Evolutionary conservation across 2,113 vertebrate genomes (phyloP).

Genomic region (Hucho hucho): DNA sequence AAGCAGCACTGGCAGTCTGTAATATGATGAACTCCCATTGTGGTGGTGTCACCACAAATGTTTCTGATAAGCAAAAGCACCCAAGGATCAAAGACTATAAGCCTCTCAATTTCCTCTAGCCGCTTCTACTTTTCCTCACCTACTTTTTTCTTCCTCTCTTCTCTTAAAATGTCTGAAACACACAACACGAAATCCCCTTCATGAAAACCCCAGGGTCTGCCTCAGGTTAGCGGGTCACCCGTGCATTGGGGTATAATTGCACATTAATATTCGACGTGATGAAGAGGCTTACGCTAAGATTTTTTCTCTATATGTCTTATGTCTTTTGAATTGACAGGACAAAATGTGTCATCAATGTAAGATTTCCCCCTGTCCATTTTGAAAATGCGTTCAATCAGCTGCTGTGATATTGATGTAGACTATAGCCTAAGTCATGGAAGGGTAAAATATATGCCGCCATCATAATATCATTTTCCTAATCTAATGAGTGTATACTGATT

Average conservation of each 20-base stretch:
- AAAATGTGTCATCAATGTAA: conserved; percentile 29
- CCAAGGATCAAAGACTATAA: conserved; percentile 79
- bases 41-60: conserved; percentile 78
- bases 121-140: conserved; percentile 53
- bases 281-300: conserved; percentile 12
- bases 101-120: conserved; percentile 73
- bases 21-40: conserved; percentile 78
- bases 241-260: conserved; percentile 37
- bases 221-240: conserved; percentile 50
- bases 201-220: conserved; percentile 48
- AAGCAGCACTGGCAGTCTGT: conserved; percentile 68
- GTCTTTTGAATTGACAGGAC: conserved; percentile 38
- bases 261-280: conserved; percentile 35
- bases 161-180: conserved; percentile 30
- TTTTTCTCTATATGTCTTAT: conserved; percentile 26
- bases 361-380: conserved; percentile 10
- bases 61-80: conserved; percentile 75
- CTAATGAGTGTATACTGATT: no score
- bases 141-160: conserved; percentile 36
- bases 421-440: neutral
- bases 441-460: no score
- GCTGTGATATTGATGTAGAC: neutral
- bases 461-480: no score
- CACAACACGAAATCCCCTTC: conserved; percentile 43
- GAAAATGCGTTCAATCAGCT: conserved; percentile 16